phyloP scores from a whole-genome alignment of 2,113 vertebrate genomes.

The Poecile atricapillus region DNA sequence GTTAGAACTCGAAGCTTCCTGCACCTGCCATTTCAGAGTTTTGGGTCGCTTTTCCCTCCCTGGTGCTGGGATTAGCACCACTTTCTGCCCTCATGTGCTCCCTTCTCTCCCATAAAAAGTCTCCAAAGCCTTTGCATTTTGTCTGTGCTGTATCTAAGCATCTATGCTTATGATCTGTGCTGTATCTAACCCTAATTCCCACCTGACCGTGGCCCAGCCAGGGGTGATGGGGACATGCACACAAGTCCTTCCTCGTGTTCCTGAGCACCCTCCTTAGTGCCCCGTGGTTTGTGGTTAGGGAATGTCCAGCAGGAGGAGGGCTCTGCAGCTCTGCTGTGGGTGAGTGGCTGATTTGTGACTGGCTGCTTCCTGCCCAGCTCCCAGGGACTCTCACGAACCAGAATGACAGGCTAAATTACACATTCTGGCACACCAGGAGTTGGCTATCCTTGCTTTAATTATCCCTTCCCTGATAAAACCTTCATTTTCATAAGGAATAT shows the following conservation, averaged over 20 bases:
- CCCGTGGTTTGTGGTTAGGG: not conserved
- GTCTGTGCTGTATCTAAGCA: accelerated
- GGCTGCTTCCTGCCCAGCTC: not conserved
- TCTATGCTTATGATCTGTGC: too few species aligned
- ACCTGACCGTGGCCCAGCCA: accelerated
- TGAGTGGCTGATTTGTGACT: not conserved
- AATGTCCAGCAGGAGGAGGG: not conserved
- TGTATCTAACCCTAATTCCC: not conserved
- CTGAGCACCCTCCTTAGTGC: accelerated
- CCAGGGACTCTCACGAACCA: not conserved
- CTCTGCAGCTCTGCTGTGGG: not conserved
- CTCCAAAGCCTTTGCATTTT: not conserved
- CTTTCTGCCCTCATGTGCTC: not conserved
- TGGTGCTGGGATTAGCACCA: not conserved
- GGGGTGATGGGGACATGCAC: not conserved
- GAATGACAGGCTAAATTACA: conserved; percentile 5
- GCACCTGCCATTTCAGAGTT: not conserved
- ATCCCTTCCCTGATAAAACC: not conserved
- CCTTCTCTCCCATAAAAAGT: accelerated
- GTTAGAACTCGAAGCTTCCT: not conserved
- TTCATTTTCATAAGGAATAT: conserved; percentile 11
- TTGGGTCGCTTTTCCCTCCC: not conserved
- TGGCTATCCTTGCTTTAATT: conserved; percentile 15
- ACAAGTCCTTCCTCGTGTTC: accelerated
- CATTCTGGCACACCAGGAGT: not conserved